A percentile compares a stretch with the other conserved stretches of the same genome.
Conservation (phyloP, 2,888 invertebrate species). For the Rhopalosiphum nymphaeae region DNA sequence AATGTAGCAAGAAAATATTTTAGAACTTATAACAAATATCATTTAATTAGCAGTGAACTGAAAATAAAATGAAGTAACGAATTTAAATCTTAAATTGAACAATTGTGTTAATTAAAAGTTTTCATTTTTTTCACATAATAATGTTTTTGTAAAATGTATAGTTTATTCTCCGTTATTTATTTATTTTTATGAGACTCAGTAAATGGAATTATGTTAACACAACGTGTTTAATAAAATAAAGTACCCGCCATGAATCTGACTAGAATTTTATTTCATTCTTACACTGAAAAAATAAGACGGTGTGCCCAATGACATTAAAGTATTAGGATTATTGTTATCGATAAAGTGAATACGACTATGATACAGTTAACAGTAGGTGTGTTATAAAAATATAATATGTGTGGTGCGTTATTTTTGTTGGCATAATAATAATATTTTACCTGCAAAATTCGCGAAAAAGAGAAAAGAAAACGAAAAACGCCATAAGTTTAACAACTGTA, state of each 20-base stretch:
- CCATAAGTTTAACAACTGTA: background rate
- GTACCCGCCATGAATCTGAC: background rate
- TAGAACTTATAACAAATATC: background rate
- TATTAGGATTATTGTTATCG: conserved; percentile 11
- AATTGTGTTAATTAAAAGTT: conserved; percentile 1
- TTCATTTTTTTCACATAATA: background rate
- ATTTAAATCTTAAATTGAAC: background rate
- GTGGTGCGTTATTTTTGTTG: background rate
- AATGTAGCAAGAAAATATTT: background rate
- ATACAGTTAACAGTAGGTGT: background rate
- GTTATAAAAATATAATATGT: background rate
- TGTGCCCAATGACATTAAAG: background rate
- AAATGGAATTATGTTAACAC: conserved; percentile 5
- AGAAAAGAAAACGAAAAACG: conserved; percentile 10
- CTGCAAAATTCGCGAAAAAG: background rate
- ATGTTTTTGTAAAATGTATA: background rate
- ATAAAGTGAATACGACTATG: background rate
- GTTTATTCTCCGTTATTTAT: background rate
- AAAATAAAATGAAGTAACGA: background rate
- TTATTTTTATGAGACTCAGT: background rate
- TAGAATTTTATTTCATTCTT: background rate
- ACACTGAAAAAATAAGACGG: background rate
- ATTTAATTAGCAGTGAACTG: background rate
- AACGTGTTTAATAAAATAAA: background rate
- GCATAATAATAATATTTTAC: background rate